Evolutionary conservation across 2,113 vertebrate genomes (phyloP).

Genomic region (Poecile atricapillus): DNA sequence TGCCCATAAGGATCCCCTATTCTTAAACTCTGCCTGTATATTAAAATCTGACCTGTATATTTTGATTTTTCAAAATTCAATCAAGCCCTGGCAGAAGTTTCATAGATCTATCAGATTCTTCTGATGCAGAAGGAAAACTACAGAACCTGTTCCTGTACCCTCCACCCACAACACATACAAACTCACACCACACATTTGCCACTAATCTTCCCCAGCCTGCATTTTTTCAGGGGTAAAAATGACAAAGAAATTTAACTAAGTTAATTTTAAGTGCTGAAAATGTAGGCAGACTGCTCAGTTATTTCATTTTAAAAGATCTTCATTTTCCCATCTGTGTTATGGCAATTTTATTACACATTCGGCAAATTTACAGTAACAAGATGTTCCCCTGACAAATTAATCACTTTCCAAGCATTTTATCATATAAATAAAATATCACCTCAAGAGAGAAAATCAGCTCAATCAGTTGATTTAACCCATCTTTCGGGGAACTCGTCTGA

Average conservation of each 20-base stretch:
- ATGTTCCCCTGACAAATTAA: constrained; percentile 80
- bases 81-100: constrained; percentile 2
- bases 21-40: constrained; percentile 45
- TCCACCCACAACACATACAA: not conserved
- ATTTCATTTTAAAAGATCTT: constrained; percentile 71
- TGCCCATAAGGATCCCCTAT: not conserved
- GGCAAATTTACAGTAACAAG: constrained; percentile 86
- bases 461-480: constrained; percentile 73
- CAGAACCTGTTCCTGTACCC: not conserved
- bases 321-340: constrained; percentile 84
- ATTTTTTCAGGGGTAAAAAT: not conserved
- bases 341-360: constrained; percentile 89
- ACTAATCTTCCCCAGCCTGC: not conserved
- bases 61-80: constrained; percentile 46
- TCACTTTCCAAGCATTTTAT: constrained; percentile 78
- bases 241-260: constrained; percentile 35
- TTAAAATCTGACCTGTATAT: not conserved
- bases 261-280: constrained; percentile 58
- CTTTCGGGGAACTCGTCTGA: constrained; percentile 68
- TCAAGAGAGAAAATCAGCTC: constrained; percentile 71
- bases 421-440: constrained; percentile 83
- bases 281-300: constrained; percentile 41
- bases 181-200: not conserved
- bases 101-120: not conserved
- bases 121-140: not conserved